phyloP scores from a whole-genome alignment of 2,113 vertebrate species.

The Elephantulus edwardii region DNA sequence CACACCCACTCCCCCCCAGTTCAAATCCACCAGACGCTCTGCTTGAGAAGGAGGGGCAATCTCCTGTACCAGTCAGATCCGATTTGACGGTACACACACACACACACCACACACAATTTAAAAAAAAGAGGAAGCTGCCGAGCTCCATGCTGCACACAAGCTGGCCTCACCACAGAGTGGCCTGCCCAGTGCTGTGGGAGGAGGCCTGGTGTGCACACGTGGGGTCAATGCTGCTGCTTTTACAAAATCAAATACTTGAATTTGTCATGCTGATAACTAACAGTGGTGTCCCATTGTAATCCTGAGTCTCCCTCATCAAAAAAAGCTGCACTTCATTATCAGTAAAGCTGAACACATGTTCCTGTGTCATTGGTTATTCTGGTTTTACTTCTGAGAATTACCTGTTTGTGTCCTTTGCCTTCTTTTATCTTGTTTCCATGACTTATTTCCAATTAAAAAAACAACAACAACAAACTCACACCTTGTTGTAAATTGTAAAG shows the following conservation, averaged over 20 bases:
- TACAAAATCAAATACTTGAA: not conserved
- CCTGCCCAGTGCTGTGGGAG: not conserved
- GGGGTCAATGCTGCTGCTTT: not conserved
- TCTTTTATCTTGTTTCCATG: not conserved
- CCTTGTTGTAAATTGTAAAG: not conserved
- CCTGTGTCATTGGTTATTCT: not conserved
- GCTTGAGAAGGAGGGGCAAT: too few species aligned
- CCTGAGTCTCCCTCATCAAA: not conserved
- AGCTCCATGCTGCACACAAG: not conserved
- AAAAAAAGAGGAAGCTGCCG: not conserved
- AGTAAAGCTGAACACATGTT: not conserved
- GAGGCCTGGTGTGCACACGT: not conserved
- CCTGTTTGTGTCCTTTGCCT: not conserved
- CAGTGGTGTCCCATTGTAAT: too few species aligned
- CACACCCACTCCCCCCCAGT: accelerated
- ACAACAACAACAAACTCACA: too few species aligned
- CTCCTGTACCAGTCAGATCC: too few species aligned
- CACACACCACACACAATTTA: too few species aligned
- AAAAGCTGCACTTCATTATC: not conserved
- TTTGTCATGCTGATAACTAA: not conserved
- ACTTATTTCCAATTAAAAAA: not conserved
- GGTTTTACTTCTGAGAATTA: not conserved
- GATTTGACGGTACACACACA: too few species aligned
- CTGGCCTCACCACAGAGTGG: not conserved
- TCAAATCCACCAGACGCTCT: too few species aligned